Evolutionary conservation across 2,888 invertebrate species (phyloP).

Genomic region (Oegoconia quadripuncta): DNA sequence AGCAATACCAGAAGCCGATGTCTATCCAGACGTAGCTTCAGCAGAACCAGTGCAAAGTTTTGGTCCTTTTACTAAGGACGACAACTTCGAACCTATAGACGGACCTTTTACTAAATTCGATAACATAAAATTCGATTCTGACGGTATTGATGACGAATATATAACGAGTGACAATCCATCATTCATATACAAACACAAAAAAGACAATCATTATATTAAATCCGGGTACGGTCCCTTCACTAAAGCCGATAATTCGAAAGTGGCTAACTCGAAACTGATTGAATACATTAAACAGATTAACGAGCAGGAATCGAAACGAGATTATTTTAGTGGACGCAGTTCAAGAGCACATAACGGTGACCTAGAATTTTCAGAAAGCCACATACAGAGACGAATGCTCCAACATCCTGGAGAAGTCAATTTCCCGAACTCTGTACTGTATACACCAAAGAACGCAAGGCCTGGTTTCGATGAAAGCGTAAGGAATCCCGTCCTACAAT

Average conservation of each 20-base stretch:
- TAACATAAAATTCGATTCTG: conserved; percentile 66
- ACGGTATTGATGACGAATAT: conserved; percentile 57
- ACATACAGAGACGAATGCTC: conserved; percentile 85
- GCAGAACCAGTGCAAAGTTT: conserved; percentile 57
- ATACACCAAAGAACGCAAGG: conserved; percentile 80
- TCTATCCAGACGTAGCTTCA: conserved; percentile 63
- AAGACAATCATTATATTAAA: conserved; percentile 62
- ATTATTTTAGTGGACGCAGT: conserved; percentile 78
- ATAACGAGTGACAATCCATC: conserved; percentile 53
- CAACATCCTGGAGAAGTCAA: conserved; percentile 82
- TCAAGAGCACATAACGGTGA: conserved; percentile 69
- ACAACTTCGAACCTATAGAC: conserved; percentile 75
- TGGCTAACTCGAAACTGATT: conserved; percentile 78
- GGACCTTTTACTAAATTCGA: conserved; percentile 82
- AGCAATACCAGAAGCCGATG: conserved; percentile 78
- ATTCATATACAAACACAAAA: conserved; percentile 61
- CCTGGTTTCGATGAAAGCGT: conserved; percentile 84
- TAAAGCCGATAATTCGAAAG: conserved; percentile 80
- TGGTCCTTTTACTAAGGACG: conserved; percentile 81
- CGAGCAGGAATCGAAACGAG: conserved; percentile 80
- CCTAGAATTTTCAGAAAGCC: conserved; percentile 71
- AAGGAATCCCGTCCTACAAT: conserved; percentile 86
- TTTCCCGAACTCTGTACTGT: conserved; percentile 83
- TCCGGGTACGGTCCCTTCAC: conserved; percentile 81
- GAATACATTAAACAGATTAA: conserved; percentile 84